Evolutionary conservation across 2,797 vertebrate species (phyloP).

Genomic region (Amazona finschi): DNA sequence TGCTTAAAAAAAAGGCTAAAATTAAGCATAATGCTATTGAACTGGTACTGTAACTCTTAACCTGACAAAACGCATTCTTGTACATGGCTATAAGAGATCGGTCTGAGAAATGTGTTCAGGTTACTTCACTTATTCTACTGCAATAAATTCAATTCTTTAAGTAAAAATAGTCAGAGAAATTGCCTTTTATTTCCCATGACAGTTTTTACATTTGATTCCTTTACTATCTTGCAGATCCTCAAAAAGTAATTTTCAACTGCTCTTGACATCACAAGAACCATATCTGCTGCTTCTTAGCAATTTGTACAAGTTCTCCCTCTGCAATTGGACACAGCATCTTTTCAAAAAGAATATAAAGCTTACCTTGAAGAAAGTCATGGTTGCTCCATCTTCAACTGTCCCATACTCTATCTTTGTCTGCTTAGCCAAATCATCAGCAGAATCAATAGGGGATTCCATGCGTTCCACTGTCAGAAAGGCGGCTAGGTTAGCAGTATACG

Average conservation of each 20-base stretch:
- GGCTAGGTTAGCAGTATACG: constrained; percentile 98
- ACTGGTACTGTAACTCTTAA: background rate
- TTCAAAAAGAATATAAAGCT: constrained; percentile 43
- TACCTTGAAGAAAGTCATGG: constrained; percentile 99
- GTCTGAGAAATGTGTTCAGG: background rate
- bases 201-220: background rate
- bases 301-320: background rate
- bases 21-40: background rate
- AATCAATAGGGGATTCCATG: constrained; percentile 97
- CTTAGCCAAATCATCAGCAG: constrained; percentile 96
- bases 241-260: background rate
- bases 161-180: background rate
- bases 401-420: constrained; percentile 99
- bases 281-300: background rate
- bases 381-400: constrained; percentile 92
- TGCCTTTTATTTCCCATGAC: background rate
- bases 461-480: constrained; percentile 99
- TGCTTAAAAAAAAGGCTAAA: background rate
- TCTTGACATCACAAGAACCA: background rate
- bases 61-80: background rate
- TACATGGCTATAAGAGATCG: background rate
- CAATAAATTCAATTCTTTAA: background rate
- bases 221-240: background rate
- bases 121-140: background rate
- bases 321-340: background rate